Evolutionary conservation across 2,888 invertebrate genomes (phyloP), one percentile per base, ranked within the genome.

Genomic region (Leucozona laternaria): DNA sequence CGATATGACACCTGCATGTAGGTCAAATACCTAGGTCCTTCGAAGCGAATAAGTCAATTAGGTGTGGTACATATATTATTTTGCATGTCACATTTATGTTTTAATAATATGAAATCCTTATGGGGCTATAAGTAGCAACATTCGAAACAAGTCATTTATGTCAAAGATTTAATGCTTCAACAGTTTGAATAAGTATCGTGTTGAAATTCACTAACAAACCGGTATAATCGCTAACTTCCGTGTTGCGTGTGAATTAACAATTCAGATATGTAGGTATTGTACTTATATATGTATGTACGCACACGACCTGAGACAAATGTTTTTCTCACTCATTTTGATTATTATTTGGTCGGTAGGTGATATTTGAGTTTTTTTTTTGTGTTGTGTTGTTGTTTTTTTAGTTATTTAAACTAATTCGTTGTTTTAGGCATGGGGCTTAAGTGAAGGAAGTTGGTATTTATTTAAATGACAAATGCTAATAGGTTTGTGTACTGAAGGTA

Each of bases 121-220:
- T 34, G 10, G n/a, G 62, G 34, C 62, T 53, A 68, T 53, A 68
- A 68, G 53, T 34, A 53, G 37, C 4, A 45, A 53, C 25, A 78
- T 81, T 82, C 70, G 76, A 80, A 68, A 75, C 73, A 73, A 75
- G 71, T 71, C 43, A 66, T 77, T 50, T 31, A 55, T 72, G 66
- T 40, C 66, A 86, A 79, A 70, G 81, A 82, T 86, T 86, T 82
- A 86, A 86, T 86, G 78, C 73, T 71, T 79, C 53, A 71, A 57
- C 73, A 64, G 78, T 86, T 86, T 81, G 81, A 86, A 86, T 86
- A 81, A 78, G 86, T 86, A 58, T 81, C 86, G 82, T 86, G 81
- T 81, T 82, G 86, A 79, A 81, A 75, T 86, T 76, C 66, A 62
- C 86, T 71, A 86, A 82, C 81, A 81, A 86, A 86, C 86, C 82